Evolutionary conservation across 2,888 invertebrate genomes (phyloP).

Genomic region (Megaustenia siamemsis): DNA sequence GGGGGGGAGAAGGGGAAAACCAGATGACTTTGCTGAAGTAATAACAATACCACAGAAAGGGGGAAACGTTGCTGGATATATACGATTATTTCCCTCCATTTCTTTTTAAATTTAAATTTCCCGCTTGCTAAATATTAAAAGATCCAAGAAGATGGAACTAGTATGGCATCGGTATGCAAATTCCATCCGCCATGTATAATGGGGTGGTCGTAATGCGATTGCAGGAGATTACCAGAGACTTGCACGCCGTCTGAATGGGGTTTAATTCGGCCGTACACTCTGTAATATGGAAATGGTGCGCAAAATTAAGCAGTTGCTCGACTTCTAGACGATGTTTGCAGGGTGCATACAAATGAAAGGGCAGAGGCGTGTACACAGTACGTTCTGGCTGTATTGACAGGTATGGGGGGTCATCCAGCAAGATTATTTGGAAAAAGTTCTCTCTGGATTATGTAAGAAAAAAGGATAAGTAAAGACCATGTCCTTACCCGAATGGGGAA

Average conservation of each 20-base stretch:
- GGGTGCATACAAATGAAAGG: slow-evolving; percentile 61
- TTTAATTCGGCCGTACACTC: slow-evolving; percentile 56
- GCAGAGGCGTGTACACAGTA: too few relatives aligned
- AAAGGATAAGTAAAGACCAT: too few relatives aligned
- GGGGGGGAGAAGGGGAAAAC: too few relatives aligned
- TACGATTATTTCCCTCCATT: neutral
- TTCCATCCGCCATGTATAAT: slow-evolving; percentile 54
- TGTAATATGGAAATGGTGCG: slow-evolving; percentile 59
- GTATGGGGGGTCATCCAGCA: too few relatives aligned
- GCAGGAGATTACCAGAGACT: slow-evolving; percentile 57
- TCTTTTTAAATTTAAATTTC: neutral
- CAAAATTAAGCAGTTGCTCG: slow-evolving; percentile 59
- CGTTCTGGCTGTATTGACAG: too few relatives aligned
- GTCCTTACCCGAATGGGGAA: too few relatives aligned
- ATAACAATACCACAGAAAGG: slow-evolving; percentile 4
- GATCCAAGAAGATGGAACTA: slow-evolving; percentile 39
- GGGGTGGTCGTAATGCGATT: slow-evolving; percentile 59
- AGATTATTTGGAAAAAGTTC: too few relatives aligned
- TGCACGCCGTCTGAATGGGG: slow-evolving; percentile 57
- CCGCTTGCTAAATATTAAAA: slow-evolving; percentile 46
- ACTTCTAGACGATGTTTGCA: slow-evolving; percentile 54
- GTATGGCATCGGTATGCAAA: slow-evolving; percentile 57
- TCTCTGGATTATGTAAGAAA: too few relatives aligned
- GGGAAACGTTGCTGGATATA: neutral
- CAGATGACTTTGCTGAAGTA: neutral